Conservation (phyloP, 2,888 invertebrate genomes). For the Plemyria rubiginata region DNA sequence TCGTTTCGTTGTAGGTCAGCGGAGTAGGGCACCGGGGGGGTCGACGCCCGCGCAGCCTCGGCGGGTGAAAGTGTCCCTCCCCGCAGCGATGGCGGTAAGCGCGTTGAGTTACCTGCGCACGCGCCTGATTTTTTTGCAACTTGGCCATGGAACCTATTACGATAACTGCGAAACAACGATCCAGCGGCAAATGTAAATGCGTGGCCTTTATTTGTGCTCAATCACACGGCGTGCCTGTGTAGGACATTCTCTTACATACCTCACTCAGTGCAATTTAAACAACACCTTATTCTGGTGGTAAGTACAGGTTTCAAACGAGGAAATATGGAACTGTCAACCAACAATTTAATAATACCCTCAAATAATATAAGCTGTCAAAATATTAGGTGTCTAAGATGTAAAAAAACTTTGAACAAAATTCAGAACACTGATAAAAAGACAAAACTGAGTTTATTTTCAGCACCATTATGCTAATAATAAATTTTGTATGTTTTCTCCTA, state of each 20-base stretch:
- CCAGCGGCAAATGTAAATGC: slow-evolving; percentile 73
- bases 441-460: neutral
- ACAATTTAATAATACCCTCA: too few species aligned
- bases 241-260: slow-evolving; percentile 36
- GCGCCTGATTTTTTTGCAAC: slow-evolving; percentile 81
- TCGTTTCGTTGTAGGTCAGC: slow-evolving; percentile 80
- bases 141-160: slow-evolving; percentile 83
- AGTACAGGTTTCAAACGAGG: neutral
- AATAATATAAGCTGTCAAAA: too few species aligned
- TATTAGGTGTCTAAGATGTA: too few species aligned
- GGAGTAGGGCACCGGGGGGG: slow-evolving; percentile 80
- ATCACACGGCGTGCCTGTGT: slow-evolving; percentile 52
- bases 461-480: too few species aligned
- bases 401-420: too few species aligned
- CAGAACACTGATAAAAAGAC: neutral
- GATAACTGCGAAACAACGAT: slow-evolving; percentile 78
- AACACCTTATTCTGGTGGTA: neutral
- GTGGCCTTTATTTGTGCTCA: slow-evolving; percentile 72
- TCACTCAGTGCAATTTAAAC: slow-evolving; percentile 6
- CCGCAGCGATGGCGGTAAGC: slow-evolving; percentile 61
- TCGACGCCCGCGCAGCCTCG: slow-evolving; percentile 84
- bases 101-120: slow-evolving; percentile 73
- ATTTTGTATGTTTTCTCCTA: too few species aligned
- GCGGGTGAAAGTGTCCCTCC: slow-evolving; percentile 80
- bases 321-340: neutral